Evolutionary conservation across 2,888 invertebrate genomes (phyloP), one percentile per base, ranked within the genome.

Genomic region (Cristatella mucedo): DNA sequence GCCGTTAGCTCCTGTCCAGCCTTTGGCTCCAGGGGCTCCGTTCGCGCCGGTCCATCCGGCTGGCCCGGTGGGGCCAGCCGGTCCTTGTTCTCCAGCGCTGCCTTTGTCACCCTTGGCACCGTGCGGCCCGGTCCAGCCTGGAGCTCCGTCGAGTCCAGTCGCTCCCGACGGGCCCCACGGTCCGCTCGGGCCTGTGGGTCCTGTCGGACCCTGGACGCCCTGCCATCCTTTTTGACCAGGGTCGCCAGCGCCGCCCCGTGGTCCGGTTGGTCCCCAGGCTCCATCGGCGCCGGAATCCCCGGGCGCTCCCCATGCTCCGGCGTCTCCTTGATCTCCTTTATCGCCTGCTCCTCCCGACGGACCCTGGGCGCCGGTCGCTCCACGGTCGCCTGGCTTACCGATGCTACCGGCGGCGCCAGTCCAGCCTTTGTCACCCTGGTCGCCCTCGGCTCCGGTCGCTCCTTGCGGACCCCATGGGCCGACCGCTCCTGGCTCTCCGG

Each of bases 131-230:
- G n/a, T 20, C 5, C 13, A 5, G n/a, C 43, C 40, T n/a, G 30
- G 15, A 18, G 16, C n/a, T 3, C 40, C 43, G 24, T 13, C 29
- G 6, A 9, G 4, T 13, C 43, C 43, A 30, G 39, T 30, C 2
- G 20, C 7, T 3, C 43, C 43, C 16, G 38, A 21, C 3, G 19
- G 16, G 13, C 43, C 43, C 9, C 18, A 34, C 16, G 21, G n/a
- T 19, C 43, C 43, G 24, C 34, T 26, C 3, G 43, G 11, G 5
- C 43, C 43, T 15, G 22, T 36, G 5, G 36, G 4, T 18, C 46
- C 46, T 9, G 41, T 45, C 33, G 26, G 29, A 7, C 46, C 46
- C 15, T 33, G 34, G 19, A 16, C n/a, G 20, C 46, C 46, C 16
- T 26, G 22, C 19, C 22, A 30, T 4, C 43, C 43, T 6, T 11